Conservation (phyloP, 2,797 vertebrate species). For the Arrhamphus sclerolepis region DNA sequence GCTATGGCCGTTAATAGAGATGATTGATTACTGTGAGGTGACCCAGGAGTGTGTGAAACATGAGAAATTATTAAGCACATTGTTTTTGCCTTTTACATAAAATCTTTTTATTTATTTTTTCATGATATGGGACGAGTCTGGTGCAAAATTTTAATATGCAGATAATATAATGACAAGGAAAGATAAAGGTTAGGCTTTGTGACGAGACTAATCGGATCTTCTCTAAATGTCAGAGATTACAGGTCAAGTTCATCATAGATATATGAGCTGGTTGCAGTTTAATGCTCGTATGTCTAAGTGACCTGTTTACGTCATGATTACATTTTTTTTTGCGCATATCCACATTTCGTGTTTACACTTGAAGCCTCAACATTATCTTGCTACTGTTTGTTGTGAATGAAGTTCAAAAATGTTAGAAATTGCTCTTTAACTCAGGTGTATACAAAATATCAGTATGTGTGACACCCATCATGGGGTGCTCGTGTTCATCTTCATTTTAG, state of each 20-base stretch:
- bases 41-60: constrained; percentile 61
- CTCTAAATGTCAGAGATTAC: constrained; percentile 71
- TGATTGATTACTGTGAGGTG: constrained; percentile 73
- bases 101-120: constrained; percentile 8
- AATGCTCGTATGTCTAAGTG: constrained; percentile 10
- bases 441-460: constrained; percentile 5
- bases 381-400: background rate
- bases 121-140: constrained; percentile 23
- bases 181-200: constrained; percentile 70
- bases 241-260: constrained; percentile 63
- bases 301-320: constrained; percentile 17
- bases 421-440: constrained; percentile 6
- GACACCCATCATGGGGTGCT: background rate
- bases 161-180: constrained; percentile 52
- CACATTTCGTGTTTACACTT: constrained; percentile 25
- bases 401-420: constrained; percentile 12
- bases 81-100: constrained; percentile 55
- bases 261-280: constrained; percentile 33
- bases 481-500: constrained; percentile 22
- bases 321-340: constrained; percentile 10
- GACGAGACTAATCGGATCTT: constrained; percentile 69
- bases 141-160: constrained; percentile 55
- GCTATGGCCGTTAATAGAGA: constrained; percentile 78
- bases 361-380: constrained; percentile 17
- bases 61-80: constrained; percentile 69